A percentile compares a stretch with the other conserved stretches of the same genome.
Conservation (phyloP, 2,113 vertebrate genomes). For the Cyprinodon brontotheroides region DNA sequence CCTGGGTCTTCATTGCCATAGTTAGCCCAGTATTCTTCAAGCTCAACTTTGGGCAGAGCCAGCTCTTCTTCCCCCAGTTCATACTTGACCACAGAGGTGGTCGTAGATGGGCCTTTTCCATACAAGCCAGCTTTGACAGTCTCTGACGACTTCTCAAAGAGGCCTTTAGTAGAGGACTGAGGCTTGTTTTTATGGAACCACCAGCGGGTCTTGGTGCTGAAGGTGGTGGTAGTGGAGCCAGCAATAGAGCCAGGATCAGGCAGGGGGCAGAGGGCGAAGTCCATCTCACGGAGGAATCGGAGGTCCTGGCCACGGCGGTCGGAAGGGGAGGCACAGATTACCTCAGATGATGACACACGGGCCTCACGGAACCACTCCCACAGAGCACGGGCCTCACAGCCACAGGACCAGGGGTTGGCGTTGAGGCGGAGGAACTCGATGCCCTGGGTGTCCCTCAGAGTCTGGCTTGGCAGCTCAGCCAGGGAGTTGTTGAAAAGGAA, state of each 20-base stretch:
- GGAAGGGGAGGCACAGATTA: conserved; percentile 87
- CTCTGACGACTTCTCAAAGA: conserved; percentile 82
- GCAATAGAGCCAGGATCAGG: conserved; percentile 82
- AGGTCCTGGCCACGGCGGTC: conserved; percentile 87
- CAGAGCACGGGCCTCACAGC: conserved; percentile 89
- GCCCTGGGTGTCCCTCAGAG: conserved; percentile 87
- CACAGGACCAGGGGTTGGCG: conserved; percentile 96
- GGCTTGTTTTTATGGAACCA: conserved; percentile 89
- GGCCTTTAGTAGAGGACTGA: conserved; percentile 85
- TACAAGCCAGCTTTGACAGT: conserved; percentile 83
- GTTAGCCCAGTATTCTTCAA: conserved; percentile 85
- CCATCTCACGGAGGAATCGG: conserved; percentile 87
- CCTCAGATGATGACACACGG: conserved; percentile 89
- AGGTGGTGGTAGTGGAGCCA: conserved; percentile 83
- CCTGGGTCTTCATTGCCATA: conserved; percentile 86
- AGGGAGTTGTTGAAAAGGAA: conserved; percentile 98
- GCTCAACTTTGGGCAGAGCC: conserved; percentile 83
- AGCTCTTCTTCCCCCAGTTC: conserved; percentile 82
- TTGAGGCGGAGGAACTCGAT: conserved; percentile 96
- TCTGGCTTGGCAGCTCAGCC: conserved; percentile 87
- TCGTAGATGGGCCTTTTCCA: conserved; percentile 74
- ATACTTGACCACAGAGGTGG: conserved; percentile 80
- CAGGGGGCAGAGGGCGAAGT: conserved; percentile 88
- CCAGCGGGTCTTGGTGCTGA: conserved; percentile 86
- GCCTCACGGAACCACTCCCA: conserved; percentile 93